Conservation (phyloP, 2,113 vertebrate genomes). For the Ranitomeya variabilis region DNA sequence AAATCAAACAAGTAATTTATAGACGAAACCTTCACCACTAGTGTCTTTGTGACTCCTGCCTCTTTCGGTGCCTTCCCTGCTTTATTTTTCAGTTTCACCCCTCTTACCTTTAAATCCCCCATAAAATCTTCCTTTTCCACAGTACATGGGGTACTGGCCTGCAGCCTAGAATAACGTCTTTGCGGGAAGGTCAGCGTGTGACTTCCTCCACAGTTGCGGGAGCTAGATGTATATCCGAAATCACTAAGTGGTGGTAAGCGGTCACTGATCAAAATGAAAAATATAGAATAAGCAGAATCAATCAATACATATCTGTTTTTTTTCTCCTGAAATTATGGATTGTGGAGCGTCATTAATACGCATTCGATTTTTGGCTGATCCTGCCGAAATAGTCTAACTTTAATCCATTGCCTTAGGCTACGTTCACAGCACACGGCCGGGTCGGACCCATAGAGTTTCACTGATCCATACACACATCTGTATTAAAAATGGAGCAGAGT, state of each 20-base stretch:
- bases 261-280: constrained; percentile 60
- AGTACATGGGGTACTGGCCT: constrained; percentile 56
- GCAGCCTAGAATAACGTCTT: constrained; percentile 65
- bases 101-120: constrained; percentile 49
- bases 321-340: too few species aligned
- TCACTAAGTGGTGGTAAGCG: constrained; percentile 60
- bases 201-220: constrained; percentile 74
- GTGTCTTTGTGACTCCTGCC: not conserved
- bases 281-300: not conserved
- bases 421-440: too few species aligned
- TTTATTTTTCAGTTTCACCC: not conserved
- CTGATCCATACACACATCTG: too few species aligned
- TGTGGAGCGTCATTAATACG: too few species aligned
- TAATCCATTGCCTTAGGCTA: too few species aligned
- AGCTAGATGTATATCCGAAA: constrained; percentile 58
- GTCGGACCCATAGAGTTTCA: too few species aligned
- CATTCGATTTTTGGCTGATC: too few species aligned
- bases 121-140: constrained; percentile 57
- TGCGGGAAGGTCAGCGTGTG: constrained; percentile 73
- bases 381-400: too few species aligned
- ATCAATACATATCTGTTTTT: too few species aligned
- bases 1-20: not conserved
- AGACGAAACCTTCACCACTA: too few species aligned
- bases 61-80: not conserved
- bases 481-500: too few species aligned